Evolutionary conservation across 2,797 vertebrate genomes (phyloP), one percentile per base, ranked within the genome.

Genomic region (Chromobotia macracanthus): DNA sequence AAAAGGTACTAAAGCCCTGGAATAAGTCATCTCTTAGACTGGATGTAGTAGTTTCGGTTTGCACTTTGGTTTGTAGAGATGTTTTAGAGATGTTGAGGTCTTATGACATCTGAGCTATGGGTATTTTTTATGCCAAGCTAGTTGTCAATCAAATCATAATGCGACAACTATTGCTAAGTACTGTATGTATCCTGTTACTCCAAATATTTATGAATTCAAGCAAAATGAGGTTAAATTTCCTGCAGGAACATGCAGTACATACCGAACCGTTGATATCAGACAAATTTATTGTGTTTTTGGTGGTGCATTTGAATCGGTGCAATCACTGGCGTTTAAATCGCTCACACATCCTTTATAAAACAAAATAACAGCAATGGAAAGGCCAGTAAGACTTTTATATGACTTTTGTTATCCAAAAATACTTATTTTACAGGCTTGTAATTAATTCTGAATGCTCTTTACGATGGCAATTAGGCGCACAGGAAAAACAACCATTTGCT

Each of bases 341-440:
- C 86, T 72, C 80, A 82, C 28, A 12, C 77, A 77, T 81, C 86
- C 83, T 84, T 70, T 70, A 85, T 86, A 84, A 84, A 88, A 82
- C 78, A 51, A 75, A 86, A 82, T 89, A 92, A 93, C 86, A 87
- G 88, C 86, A 70, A 81, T 87, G 89, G 91, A 93, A 90, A 90
- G 82, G 85, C 74, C 80, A 78, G 82, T 90, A 86, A 88, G 80
- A 87, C 75, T 89, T 92, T 91, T 89, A 82, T 76, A 79, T 80
- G 89, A 87, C 81, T 87, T 90, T 88, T 78, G 23, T 83, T 80
- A 82, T 87, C 89, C 88, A 89, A 83, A 92, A 94, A 90, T 82
- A 81, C 87, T 84, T 83, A 77, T 35, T 84, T 90, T 89, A 89
- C 78, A 73, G 86, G 82, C 85, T 84, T 84, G 82, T 89, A 88